Evolutionary conservation across 2,113 vertebrate species (phyloP).

Genomic region (Erythrocebus patas): DNA sequence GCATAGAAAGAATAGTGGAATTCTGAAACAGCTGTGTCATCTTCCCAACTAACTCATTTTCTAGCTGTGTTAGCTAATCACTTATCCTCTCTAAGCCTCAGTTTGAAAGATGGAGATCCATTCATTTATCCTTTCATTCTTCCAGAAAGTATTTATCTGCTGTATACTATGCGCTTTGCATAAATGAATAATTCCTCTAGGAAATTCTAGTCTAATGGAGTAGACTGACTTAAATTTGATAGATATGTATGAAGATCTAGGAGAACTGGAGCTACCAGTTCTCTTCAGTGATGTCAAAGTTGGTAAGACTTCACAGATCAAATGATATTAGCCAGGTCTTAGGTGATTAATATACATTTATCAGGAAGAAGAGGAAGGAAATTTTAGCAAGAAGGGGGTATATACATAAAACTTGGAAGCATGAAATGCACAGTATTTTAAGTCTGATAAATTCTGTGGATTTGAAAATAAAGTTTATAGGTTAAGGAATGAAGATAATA

Average conservation of each 20-base stretch:
- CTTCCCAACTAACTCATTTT: conserved; percentile 35
- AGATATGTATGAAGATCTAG: conserved; percentile 3
- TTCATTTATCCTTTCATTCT: conserved; percentile 47
- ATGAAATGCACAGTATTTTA: not conserved
- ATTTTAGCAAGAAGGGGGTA: not conserved
- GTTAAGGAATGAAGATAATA: not conserved
- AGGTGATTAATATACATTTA: conserved; percentile 19
- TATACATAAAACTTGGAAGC: not conserved
- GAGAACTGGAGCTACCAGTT: not conserved
- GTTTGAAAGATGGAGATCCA: conserved; percentile 42
- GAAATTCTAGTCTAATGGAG: not conserved
- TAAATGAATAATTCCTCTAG: conserved; percentile 53
- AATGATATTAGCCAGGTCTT: conserved; percentile 22
- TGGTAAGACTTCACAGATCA: conserved; percentile 44
- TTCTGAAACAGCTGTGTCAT: not conserved
- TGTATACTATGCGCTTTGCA: conserved; percentile 39
- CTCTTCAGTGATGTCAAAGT: conserved; percentile 30
- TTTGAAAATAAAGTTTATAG: conserved; percentile 11
- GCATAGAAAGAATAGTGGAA: not conserved
- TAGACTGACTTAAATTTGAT: conserved; percentile 34
- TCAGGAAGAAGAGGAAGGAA: not conserved
- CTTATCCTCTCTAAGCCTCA: conserved; percentile 12
- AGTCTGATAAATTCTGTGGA: not conserved
- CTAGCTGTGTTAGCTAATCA: conserved; percentile 1
- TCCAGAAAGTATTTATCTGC: conserved; percentile 47